Conservation (phyloP, 2,113 vertebrate species). For the Brachyistius frenatus region DNA sequence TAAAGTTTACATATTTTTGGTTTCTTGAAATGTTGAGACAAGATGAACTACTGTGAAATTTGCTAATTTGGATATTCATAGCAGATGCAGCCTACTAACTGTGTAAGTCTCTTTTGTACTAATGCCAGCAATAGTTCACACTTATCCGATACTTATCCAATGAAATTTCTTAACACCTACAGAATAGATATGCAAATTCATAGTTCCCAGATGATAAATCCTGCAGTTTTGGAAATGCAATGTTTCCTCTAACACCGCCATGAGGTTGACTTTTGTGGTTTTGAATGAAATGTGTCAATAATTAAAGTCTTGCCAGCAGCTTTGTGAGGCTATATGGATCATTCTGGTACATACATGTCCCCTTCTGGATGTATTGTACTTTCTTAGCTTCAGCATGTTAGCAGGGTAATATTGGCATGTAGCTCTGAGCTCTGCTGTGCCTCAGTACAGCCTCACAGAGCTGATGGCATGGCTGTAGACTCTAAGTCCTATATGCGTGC, state of each 20-base stretch:
- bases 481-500: neutral
- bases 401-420: neutral
- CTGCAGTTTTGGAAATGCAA: neutral
- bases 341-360: no score
- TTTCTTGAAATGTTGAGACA: no score
- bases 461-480: neutral
- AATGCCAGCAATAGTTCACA: no score
- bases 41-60: no score
- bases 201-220: neutral
- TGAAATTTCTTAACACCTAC: constrained; percentile 1
- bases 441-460: no score
- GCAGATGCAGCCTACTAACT: neutral
- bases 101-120: neutral
- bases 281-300: constrained; percentile 5
- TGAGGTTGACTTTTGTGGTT: neutral
- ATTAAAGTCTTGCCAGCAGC: neutral
- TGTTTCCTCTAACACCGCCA: neutral
- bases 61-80: no score
- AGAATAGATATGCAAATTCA: neutral
- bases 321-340: neutral
- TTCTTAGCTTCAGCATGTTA: neutral
- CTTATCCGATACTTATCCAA: no score
- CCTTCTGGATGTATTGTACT: no score
- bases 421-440: neutral
- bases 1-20: no score